Evolutionary conservation across 2,113 vertebrate species (phyloP), one percentile per base, ranked within the genome.

Genomic region (Atractosteus spatula): DNA sequence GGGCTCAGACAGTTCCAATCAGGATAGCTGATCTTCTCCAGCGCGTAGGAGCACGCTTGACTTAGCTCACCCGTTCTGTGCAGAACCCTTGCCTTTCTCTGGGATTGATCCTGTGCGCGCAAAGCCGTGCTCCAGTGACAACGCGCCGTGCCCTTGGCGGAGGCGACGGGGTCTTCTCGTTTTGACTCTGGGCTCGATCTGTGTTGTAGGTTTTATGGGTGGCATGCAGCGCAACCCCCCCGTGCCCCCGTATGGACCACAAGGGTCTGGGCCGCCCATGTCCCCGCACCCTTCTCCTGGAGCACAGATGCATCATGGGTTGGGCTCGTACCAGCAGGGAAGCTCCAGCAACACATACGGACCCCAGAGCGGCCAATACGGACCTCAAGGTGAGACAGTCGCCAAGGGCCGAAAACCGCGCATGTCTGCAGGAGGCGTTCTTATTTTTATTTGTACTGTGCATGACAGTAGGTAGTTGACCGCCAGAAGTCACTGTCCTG

Each of bases 291-390:
- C 94, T 55, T 93, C 95, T 67, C 90, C 95, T 44, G 95, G 92
- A 77, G 93, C 92, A 70, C 94, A 96, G 66, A 82, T 97, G 85
- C 96, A 97, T 82, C 87, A 94, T 72, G 94, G 93, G 69, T 94
- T 96, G 71, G 75, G 93, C 77, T 84, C 91, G 76, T 98, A 96
- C 87, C 89, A 94, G 80, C 96, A 97, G 85, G 91, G 89, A 77
- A 93, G 93, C 82, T 91, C 94, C 56, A 83, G 94, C 62, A 92
- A 94, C 81, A 86, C 92, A 76, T 99, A 96, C 3, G 96, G 94
- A 81, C 87, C 95, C 70, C 96, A 96, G 81, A 94, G 95, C 85
- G 90, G 91, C 79, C 96, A 96, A 74, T 99, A 96, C 77, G 96
- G 94, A 87, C 94, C 94, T 78, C 96, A 96, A 96, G 96, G 97